Percentiles rank a stretch among this genome's conserved stretches.
Evolutionary conservation across 2,113 vertebrate genomes (phyloP).

Genomic region (Campylomormyrus tamandua): DNA sequence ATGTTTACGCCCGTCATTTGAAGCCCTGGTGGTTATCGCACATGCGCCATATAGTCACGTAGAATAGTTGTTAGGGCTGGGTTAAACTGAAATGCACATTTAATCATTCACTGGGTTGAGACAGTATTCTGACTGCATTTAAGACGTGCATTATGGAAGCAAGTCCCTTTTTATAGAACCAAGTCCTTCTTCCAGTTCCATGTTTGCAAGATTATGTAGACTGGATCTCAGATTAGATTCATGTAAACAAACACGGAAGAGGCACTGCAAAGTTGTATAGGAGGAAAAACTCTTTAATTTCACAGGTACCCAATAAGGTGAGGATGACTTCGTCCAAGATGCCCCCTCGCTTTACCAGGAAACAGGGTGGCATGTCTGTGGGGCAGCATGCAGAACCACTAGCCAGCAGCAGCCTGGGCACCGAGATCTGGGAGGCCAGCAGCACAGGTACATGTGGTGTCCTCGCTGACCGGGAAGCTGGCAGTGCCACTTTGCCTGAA

Average conservation of each 20-base stretch:
- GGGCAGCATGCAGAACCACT: constrained; percentile 72
- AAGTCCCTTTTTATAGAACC: background rate
- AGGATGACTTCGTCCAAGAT: constrained; percentile 81
- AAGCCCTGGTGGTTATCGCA: background rate
- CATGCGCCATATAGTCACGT: background rate
- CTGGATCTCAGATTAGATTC: background rate
- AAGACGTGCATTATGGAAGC: background rate
- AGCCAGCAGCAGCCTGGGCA: constrained; percentile 79
- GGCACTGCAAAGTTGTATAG: background rate
- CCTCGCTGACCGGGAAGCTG: background rate
- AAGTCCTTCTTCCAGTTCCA: background rate
- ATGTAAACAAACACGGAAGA: background rate
- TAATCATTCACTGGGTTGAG: background rate
- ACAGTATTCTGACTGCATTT: background rate
- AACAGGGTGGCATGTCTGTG: constrained; percentile 76
- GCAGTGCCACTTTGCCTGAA: background rate
- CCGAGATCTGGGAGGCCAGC: constrained; percentile 93
- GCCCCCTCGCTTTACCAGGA: constrained; percentile 93
- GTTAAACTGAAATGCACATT: background rate
- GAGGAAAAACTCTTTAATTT: background rate
- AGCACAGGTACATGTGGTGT: constrained; percentile 65
- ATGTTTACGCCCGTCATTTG: background rate
- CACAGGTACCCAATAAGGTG: constrained; percentile 74
- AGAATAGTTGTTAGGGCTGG: background rate
- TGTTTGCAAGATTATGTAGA: background rate